A percentile compares a stretch with the other conserved stretches of the same genome.
Evolutionary conservation across 2,113 vertebrate genomes (phyloP).

Genomic region (Sciurus niger): DNA sequence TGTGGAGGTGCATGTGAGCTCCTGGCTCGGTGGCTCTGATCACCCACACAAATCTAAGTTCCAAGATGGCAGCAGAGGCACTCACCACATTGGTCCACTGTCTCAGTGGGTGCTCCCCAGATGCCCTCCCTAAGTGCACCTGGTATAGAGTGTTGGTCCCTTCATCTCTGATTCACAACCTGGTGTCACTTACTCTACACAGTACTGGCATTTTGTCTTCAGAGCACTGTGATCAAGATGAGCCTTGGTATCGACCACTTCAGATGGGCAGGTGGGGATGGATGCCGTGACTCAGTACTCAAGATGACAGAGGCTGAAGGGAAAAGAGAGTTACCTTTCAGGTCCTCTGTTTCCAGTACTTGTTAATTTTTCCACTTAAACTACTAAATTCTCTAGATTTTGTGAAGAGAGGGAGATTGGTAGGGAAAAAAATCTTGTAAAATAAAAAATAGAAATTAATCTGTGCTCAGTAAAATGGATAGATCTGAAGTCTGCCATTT

Average conservation of each 20-base stretch:
- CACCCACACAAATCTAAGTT: not conserved
- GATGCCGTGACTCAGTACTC: too few relatives aligned
- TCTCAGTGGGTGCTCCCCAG: conserved; percentile 83
- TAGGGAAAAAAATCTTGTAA: not conserved
- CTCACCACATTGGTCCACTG: rapidly evolving
- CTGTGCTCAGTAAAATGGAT: not conserved
- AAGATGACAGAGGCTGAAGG: not conserved
- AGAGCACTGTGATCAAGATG: not conserved
- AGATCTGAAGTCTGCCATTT: not conserved
- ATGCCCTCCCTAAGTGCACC: too few relatives aligned
- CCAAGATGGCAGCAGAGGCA: not conserved
- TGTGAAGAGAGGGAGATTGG: not conserved
- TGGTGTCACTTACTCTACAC: rapidly evolving
- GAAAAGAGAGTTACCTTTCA: not conserved
- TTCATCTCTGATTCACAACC: not conserved
- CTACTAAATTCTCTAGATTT: not conserved
- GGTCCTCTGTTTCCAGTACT: not conserved
- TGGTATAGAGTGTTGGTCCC: too few relatives aligned
- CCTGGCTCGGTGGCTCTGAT: not conserved
- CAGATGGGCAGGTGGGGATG: not conserved
- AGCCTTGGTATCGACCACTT: not conserved
- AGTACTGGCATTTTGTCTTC: not conserved
- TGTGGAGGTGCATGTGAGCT: not conserved
- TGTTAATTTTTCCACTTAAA: not conserved
- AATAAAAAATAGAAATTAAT: not conserved